phyloP scores from a whole-genome alignment of 2,113 vertebrate species.

The Crotalus tigris region DNA sequence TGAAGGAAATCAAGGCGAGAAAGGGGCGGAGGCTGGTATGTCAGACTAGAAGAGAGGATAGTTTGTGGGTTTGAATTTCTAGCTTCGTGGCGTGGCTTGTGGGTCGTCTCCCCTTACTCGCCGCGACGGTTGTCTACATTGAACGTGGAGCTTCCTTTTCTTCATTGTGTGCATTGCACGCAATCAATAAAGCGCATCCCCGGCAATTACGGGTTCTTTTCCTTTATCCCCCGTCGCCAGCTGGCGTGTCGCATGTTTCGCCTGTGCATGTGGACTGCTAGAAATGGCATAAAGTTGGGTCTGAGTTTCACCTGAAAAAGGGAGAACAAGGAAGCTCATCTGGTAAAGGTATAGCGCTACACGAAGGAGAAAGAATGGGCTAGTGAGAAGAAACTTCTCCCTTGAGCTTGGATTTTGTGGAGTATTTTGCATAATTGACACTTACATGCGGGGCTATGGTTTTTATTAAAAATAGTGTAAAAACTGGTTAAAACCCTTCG shows the following conservation, averaged over 20 bases:
- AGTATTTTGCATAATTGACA: background rate
- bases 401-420: background rate
- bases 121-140: background rate
- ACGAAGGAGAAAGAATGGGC: background rate
- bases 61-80: background rate
- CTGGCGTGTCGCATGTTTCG: too few species aligned
- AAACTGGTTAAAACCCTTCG: background rate
- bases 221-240: background rate
- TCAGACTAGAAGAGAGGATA: background rate
- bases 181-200: background rate
- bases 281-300: background rate
- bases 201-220: background rate
- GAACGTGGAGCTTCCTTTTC: background rate
- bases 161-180: background rate
- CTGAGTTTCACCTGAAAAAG: background rate
- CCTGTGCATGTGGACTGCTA: too few species aligned
- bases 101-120: background rate
- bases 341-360: background rate
- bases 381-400: background rate
- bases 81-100: background rate
- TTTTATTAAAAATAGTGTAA: background rate
- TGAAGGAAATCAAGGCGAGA: too few species aligned
- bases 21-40: background rate
- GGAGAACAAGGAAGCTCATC: background rate
- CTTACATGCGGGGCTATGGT: too few species aligned